Base-by-base conservation (phyloP, 2,113 vertebrate genomes). In the Psophia crepitans region DNA sequence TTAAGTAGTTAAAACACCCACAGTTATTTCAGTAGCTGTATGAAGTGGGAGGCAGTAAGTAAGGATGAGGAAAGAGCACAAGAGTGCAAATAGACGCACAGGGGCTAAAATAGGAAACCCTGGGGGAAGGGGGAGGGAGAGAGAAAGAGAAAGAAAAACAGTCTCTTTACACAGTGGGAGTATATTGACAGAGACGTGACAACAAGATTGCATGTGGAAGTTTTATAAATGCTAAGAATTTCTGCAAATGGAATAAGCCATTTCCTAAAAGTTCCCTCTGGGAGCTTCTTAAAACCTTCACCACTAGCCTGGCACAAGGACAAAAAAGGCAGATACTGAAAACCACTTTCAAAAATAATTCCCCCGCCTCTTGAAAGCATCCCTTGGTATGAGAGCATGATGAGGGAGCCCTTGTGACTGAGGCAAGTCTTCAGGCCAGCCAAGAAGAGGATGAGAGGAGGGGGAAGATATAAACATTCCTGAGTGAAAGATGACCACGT, bases 211-310 rank as follows among this genome's bases (percentile, higher is more conserved):
- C 33, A 88, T 85, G 43, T 17, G 44, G 32, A 75, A 54, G 57
- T 46, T 81, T 84, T 68, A 82, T 79, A 95, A 95, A 91, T 0
- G 3, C 44, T 80, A 84, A 92, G 33, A 63, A 89, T 60, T 88
- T 90, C 75, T 93, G 18, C 39, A 91, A 92, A 97, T 56, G 84
- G 71, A 93, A 64, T 20, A 87, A 91, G 33, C 32, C 27, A 84
- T 80, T 96, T 87, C 57, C 90, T 91, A 46, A 85, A 96, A 70
- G 53, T 76, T 81, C 58, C 57, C 77, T 39, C 39, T 89, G 87
- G 61, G 90, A 90, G 57, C 41, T 93, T 39, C 28, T 87, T 87
- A 79, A 86, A 95, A 74, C 54, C 33, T 92, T 89, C 53, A 93
- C 37, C 39, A 41, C 64, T 71, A 78, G 27, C 64, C 66, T 96